phyloP scores from a whole-genome alignment of 2,797 vertebrate genomes.

The Phalloptychus januarius region DNA sequence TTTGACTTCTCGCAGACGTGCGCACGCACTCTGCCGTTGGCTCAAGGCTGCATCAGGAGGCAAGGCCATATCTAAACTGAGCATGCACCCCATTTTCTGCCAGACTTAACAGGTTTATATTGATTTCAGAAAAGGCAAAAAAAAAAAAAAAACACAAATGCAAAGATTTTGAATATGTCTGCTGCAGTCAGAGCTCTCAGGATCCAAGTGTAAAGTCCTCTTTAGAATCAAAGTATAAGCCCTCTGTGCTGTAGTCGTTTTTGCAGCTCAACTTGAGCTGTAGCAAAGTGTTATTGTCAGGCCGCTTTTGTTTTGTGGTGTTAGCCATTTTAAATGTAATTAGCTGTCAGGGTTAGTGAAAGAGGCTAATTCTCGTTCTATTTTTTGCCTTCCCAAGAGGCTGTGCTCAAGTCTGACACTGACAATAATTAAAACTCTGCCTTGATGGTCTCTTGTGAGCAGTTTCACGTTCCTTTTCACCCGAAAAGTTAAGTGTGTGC shows the following conservation, averaged over 20 bases:
- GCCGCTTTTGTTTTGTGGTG: slow-evolving; percentile 70
- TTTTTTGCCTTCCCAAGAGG: slow-evolving; percentile 65
- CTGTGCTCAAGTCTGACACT: slow-evolving; percentile 71
- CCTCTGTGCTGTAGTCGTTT: slow-evolving; percentile 35
- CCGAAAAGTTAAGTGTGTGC: slow-evolving; percentile 53
- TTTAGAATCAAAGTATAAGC: slow-evolving; percentile 52
- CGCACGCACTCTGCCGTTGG: slow-evolving; percentile 31
- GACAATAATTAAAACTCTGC: slow-evolving; percentile 80
- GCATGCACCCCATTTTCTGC: slow-evolving; percentile 29
- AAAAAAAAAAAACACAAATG: slow-evolving; percentile 11
- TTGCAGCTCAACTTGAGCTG: slow-evolving; percentile 39
- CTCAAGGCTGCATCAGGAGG: slow-evolving; percentile 52
- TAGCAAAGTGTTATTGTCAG: slow-evolving; percentile 65
- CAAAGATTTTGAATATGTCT: slow-evolving; percentile 43
- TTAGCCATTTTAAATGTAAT: slow-evolving; percentile 78
- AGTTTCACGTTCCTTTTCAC: slow-evolving; percentile 69
- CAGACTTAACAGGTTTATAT: slow-evolving; percentile 48
- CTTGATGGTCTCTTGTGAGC: slow-evolving; percentile 64
- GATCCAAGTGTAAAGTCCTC: slow-evolving; percentile 30
- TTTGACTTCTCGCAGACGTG: slow-evolving; percentile 43
- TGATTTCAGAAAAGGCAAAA: slow-evolving; percentile 34
- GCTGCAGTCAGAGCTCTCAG: slow-evolving; percentile 24
- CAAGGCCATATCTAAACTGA: slow-evolving; percentile 44
- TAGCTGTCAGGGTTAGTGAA: slow-evolving; percentile 78
- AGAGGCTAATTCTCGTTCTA: slow-evolving; percentile 73